Conservation (phyloP, 2,888 invertebrate genomes). For the Himalopsyche kuldschensis region DNA sequence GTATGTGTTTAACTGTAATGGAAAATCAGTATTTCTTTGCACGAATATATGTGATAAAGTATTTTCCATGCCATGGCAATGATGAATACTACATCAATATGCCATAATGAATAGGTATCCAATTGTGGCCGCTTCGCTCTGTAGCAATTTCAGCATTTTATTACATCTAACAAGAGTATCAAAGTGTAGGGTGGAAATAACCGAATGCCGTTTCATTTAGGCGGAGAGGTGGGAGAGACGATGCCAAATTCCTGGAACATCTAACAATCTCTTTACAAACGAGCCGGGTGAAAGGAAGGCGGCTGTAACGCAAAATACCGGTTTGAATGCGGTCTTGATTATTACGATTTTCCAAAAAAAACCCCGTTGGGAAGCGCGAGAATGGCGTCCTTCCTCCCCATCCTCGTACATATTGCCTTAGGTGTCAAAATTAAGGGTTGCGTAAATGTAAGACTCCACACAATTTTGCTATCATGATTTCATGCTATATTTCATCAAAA, state of each 20-base stretch:
- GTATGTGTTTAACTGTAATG: too few species aligned
- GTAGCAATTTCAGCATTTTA: neutral
- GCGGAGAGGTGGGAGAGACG: neutral
- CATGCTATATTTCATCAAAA: too few species aligned
- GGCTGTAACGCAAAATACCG: neutral
- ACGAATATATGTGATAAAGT: too few species aligned
- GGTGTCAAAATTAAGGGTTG: too few species aligned
- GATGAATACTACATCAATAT: neutral
- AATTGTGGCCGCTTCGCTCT: neutral
- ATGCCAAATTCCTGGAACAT: neutral
- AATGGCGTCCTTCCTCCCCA: neutral
- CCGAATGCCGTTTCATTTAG: neutral
- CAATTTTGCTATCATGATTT: too few species aligned
- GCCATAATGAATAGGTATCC: neutral
- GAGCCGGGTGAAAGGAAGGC: neutral
- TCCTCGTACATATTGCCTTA: neutral
- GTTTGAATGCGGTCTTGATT: neutral
- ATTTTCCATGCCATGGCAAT: neutral
- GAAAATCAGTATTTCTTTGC: too few species aligned
- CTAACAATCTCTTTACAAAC: neutral
- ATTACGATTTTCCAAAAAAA: neutral
- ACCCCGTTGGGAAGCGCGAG: too few species aligned
- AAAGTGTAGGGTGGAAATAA: neutral
- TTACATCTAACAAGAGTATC: neutral
- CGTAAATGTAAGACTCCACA: too few species aligned